These are phyloP conservation scores for Irena cyanogastra DNA, from an alignment of 2,113 vertebrate genomes.

Conservation along the genomic window DNA sequence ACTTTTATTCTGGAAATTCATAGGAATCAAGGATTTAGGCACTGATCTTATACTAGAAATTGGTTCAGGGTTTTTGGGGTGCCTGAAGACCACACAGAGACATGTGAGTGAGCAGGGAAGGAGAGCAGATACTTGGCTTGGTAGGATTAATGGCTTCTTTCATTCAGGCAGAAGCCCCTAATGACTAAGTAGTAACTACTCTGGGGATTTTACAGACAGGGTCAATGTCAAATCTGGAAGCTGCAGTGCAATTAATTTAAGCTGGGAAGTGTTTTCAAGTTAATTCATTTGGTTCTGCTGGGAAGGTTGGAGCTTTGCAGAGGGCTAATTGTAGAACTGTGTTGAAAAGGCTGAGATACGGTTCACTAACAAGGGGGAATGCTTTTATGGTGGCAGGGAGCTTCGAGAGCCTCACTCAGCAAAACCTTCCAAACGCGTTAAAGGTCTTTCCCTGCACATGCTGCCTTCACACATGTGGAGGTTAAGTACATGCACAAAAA, in stretches of 20 bases:
- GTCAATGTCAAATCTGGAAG: slow-evolving; percentile 29
- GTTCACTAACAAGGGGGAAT: slow-evolving; percentile 32
- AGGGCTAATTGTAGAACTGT: background rate
- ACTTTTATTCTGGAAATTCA: background rate
- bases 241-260: slow-evolving; percentile 48
- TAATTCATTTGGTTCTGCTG: slow-evolving; percentile 32
- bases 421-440: background rate
- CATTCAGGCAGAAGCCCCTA: background rate
- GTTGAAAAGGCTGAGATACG: slow-evolving; percentile 36
- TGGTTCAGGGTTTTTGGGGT: background rate
- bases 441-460: background rate
- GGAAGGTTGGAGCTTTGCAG: background rate
- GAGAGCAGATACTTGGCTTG: background rate
- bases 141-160: background rate
- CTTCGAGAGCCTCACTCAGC: background rate
- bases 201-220: background rate
- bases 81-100: background rate
- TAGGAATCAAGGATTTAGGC: background rate
- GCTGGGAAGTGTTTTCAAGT: slow-evolving; percentile 15
- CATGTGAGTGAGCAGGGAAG: background rate
- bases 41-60: background rate
- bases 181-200: background rate
- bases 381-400: background rate
- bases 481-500: background rate
- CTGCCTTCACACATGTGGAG: background rate